phyloP scores from a whole-genome alignment of 2,888 invertebrate species.

The Cheilosia grossa region DNA sequence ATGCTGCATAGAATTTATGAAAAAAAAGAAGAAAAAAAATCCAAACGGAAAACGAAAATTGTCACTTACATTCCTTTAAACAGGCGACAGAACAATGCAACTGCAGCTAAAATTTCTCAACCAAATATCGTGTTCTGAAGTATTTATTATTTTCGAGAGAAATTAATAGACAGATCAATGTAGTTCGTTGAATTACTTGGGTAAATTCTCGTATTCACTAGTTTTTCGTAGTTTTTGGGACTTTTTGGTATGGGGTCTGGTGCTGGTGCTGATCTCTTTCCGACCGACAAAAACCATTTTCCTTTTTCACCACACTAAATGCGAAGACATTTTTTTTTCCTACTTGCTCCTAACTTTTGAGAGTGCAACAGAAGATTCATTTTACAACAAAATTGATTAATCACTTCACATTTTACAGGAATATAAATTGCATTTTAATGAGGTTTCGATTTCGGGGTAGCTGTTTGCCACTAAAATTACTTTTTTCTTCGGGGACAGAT shows the following conservation, averaged over 20 bases:
- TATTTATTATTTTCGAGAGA: conserved; percentile 52
- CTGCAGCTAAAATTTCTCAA: conserved; percentile 47
- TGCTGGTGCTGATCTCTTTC: conserved; percentile 56
- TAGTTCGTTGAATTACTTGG: conserved; percentile 65
- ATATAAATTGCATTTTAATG: conserved; percentile 60
- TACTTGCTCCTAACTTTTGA: conserved; percentile 50
- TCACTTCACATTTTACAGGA: conserved; percentile 61
- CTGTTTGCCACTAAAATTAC: conserved; percentile 22
- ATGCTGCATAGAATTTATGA: conserved; percentile 13
- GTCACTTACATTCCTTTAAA: conserved; percentile 71
- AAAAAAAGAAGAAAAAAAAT: conserved; percentile 10
- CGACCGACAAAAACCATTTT: conserved; percentile 70
- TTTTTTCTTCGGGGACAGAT: conserved; percentile 38
- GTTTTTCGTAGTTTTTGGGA: conserved; percentile 53
- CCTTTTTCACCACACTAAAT: conserved; percentile 77
- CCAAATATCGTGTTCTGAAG: conserved; percentile 45
- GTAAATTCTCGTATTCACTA: conserved; percentile 65
- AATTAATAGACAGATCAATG: conserved; percentile 56
- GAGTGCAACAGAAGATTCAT: conserved; percentile 53
- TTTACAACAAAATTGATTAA: conserved; percentile 18
- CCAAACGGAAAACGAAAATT: conserved; percentile 32
- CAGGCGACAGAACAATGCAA: conserved; percentile 57
- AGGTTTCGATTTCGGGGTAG: conserved; percentile 6
- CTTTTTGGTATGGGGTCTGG: conserved; percentile 66
- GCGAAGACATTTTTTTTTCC: conserved; percentile 76